Conservation (phyloP, 2,888 invertebrate species). For the Patella depressa region DNA sequence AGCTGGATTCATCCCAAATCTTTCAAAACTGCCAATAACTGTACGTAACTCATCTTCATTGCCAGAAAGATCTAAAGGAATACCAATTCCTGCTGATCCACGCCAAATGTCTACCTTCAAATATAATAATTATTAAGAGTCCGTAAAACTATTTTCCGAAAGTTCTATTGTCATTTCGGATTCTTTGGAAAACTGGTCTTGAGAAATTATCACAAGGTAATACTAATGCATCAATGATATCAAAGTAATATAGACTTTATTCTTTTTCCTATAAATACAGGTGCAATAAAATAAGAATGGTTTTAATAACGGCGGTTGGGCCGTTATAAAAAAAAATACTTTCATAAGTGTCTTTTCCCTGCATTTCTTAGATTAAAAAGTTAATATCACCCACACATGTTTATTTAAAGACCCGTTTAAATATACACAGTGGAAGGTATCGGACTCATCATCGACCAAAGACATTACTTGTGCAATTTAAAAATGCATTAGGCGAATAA, state of each 20-base stretch:
- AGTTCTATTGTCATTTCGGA: too few relatives aligned
- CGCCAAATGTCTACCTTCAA: slow-evolving; percentile 33
- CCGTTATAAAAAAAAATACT: too few relatives aligned
- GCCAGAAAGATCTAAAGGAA: slow-evolving; percentile 23
- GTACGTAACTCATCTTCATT: slow-evolving; percentile 16
- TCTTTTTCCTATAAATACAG: too few relatives aligned
- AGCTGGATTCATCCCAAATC: slow-evolving; percentile 19
- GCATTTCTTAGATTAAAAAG: too few relatives aligned
- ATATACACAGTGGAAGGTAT: background rate
- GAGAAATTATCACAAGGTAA: too few relatives aligned
- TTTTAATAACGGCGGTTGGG: background rate
- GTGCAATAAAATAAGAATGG: background rate
- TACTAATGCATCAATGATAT: too few relatives aligned
- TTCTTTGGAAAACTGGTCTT: too few relatives aligned
- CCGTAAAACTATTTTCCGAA: too few relatives aligned
- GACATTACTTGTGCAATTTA: background rate
- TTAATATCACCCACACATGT: too few relatives aligned
- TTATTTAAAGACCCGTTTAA: too few relatives aligned
- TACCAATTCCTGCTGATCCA: slow-evolving; percentile 15
- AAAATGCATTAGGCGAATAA: background rate
- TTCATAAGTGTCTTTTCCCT: too few relatives aligned
- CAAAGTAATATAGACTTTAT: too few relatives aligned
- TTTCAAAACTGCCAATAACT: slow-evolving; percentile 13
- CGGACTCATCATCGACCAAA: background rate
- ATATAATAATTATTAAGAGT: background rate